A percentile compares a stretch with the other conserved stretches of the same genome.
Conservation (phyloP, 1,140 invertebrate species). For the Dolichoris vasculosae region DNA sequence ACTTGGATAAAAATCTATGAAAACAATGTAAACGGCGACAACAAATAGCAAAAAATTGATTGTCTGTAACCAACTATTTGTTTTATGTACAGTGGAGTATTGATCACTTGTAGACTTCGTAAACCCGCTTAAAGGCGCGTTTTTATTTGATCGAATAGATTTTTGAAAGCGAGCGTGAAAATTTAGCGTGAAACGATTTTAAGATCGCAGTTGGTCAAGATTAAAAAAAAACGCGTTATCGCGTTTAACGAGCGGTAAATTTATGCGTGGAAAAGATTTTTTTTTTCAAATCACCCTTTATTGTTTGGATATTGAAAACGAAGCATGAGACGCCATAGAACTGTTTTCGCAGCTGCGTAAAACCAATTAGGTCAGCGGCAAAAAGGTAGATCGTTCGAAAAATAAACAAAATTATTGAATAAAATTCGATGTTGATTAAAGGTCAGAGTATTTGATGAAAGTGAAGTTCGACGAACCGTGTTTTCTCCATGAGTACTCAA, state of each 20-base stretch:
- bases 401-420: conserved; percentile 5
- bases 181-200: not conserved
- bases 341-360: not conserved
- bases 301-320: not conserved
- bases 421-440: not conserved
- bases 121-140: not conserved
- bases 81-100: conserved; percentile 11
- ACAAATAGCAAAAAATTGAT: conserved; percentile 13
- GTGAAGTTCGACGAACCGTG: not conserved
- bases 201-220: not conserved
- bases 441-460: conserved; percentile 9
- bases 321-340: not conserved
- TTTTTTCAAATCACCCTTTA: not conserved
- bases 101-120: not conserved
- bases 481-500: not conserved
- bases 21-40: not conserved
- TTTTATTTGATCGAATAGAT: not conserved
- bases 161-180: not conserved
- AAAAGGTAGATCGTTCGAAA: not conserved
- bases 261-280: not conserved
- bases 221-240: not conserved
- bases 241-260: not conserved
- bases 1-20: not conserved
- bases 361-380: not conserved
- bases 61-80: conserved; percentile 35